Percentiles rank a stretch among this genome's conserved stretches.
phyloP scores from a whole-genome alignment of 1,140 invertebrate species.

The Ctenoplectra terminalis region DNA sequence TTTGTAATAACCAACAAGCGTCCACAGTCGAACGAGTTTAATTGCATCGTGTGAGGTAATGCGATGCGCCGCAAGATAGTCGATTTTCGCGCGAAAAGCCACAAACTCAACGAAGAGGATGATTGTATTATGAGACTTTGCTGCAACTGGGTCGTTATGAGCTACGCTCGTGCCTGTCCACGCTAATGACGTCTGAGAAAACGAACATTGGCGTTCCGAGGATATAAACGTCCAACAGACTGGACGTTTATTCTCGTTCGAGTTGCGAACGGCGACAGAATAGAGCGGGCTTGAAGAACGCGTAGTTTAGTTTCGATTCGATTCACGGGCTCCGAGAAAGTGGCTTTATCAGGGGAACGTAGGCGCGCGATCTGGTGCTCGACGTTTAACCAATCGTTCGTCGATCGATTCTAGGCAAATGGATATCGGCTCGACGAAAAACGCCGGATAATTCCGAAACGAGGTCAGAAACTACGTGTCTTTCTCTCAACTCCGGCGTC shows the following conservation, averaged over 20 bases:
- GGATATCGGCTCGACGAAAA: not conserved
- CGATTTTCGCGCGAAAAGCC: not conserved
- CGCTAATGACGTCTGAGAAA: not conserved
- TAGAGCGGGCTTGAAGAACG: not conserved
- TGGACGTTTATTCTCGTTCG: not conserved
- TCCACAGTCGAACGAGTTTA: not conserved
- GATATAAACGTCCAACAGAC: not conserved
- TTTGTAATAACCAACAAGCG: slow-evolving; percentile 1
- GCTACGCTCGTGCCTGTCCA: not conserved
- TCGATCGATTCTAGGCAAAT: slow-evolving; percentile 1
- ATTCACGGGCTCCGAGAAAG: slow-evolving; percentile 12
- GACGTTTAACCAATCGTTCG: not conserved
- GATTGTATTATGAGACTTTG: not conserved
- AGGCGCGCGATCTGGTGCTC: not conserved
- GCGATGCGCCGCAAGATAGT: slow-evolving; percentile 2
- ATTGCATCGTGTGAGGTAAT: slow-evolving; percentile 1
- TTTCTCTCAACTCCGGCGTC: not conserved
- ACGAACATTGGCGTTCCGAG: not conserved
- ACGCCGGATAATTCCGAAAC: slow-evolving; percentile 37
- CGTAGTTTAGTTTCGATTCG: slow-evolving; percentile 15
- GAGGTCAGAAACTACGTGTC: slow-evolving; percentile 14
- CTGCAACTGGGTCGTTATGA: not conserved
- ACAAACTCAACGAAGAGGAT: not conserved
- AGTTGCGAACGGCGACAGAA: not conserved
- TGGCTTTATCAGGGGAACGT: slow-evolving; percentile 24